phyloP scores from a whole-genome alignment of 2,113 vertebrate species.

The Pomatostomus ruficeps region DNA sequence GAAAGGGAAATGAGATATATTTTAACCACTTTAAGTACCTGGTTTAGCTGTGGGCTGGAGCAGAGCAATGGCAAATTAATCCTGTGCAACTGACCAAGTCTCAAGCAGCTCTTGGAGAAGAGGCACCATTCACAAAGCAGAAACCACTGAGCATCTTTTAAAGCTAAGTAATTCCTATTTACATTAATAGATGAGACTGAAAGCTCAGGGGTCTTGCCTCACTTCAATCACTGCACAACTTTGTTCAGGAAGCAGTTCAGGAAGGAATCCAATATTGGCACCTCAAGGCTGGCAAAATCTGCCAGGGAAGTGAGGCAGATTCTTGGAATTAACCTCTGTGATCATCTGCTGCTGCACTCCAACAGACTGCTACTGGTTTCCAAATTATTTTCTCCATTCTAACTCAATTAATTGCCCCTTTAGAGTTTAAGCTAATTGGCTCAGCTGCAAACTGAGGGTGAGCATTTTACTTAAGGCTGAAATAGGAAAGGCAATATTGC shows the following conservation, averaged over 20 bases:
- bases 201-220: background rate
- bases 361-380: background rate
- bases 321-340: rapidly evolving
- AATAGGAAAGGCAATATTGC: background rate
- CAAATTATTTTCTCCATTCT: background rate
- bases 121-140: background rate
- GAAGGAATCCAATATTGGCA: background rate
- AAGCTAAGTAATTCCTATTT: background rate
- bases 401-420: background rate
- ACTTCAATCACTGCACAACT: background rate
- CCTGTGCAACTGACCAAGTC: background rate
- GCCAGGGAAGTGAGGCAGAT: background rate
- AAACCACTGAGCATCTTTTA: background rate
- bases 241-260: background rate
- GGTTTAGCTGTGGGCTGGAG: background rate
- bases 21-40: background rate
- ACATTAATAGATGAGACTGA: background rate
- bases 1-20: background rate
- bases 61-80: background rate
- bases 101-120: background rate
- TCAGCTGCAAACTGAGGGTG: background rate
- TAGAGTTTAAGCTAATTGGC: background rate
- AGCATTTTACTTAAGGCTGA: background rate
- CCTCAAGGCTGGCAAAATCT: background rate
- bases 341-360: background rate